A percentile compares a stretch with the other conserved stretches of the same genome.
phyloP scores from a whole-genome alignment of 1,140 invertebrate species.

The Drosophila azteca region DNA sequence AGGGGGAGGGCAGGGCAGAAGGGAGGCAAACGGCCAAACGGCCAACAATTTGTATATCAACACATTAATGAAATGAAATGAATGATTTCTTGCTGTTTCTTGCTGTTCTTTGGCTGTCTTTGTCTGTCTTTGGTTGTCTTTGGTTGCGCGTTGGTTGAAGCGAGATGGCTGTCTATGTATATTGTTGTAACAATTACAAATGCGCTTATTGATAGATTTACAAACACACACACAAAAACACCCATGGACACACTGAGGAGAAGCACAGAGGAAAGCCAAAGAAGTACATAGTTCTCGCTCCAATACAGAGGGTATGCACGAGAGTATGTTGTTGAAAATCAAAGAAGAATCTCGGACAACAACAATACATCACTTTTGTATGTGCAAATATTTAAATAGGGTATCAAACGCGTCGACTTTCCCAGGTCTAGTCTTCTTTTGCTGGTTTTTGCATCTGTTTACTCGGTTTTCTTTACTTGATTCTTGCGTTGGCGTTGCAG shows the following conservation, averaged over 20 bases:
- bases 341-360: no score
- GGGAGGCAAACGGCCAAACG: constrained; percentile 2
- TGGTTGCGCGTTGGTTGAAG: constrained; percentile 2
- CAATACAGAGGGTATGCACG: no score
- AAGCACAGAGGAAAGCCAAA: constrained; percentile 7
- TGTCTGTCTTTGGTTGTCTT: constrained; percentile 7
- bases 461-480: constrained; percentile 23
- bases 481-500: constrained; percentile 52
- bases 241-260: no score
- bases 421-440: not conserved
- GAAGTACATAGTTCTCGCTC: not conserved
- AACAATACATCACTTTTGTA: no score
- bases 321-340: not conserved
- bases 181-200: constrained; percentile 61
- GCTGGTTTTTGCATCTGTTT: constrained; percentile 29
- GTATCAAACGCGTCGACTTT: not conserved
- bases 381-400: not conserved
- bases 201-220: constrained; percentile 68
- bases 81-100: constrained; percentile 57
- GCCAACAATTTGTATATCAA: constrained; percentile 72
- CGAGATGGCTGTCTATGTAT: not conserved
- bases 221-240: constrained; percentile 30
- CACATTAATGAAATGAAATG: constrained; percentile 72
- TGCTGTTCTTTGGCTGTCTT: constrained; percentile 10
- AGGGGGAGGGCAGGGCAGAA: not conserved